phyloP scores from a whole-genome alignment of 2,113 vertebrate genomes.

The Cebidichthys violaceus region DNA sequence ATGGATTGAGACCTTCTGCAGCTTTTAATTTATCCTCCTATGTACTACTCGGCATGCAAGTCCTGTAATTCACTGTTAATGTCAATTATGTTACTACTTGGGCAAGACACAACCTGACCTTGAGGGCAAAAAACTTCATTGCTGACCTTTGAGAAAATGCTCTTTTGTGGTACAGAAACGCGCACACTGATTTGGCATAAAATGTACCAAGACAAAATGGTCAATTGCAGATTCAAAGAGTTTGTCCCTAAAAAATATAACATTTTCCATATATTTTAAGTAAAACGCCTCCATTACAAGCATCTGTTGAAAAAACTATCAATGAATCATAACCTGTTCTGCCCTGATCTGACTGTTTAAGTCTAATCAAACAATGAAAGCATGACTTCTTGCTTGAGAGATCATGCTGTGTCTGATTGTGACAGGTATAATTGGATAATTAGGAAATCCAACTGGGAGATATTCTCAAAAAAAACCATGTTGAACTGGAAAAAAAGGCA shows the following conservation, averaged over 20 bases:
- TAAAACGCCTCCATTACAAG: slow-evolving; percentile 1
- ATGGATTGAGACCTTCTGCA: slow-evolving; percentile 17
- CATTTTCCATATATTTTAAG: neutral
- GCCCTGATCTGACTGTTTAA: slow-evolving; percentile 7
- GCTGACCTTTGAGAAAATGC: slow-evolving; percentile 36
- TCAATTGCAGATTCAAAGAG: slow-evolving; percentile 5
- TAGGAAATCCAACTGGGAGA: slow-evolving; percentile 25
- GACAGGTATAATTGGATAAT: slow-evolving; percentile 11
- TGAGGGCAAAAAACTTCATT: slow-evolving; percentile 43
- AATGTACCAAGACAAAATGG: slow-evolving; percentile 25
- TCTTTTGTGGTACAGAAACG: slow-evolving; percentile 32
- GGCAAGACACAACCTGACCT: slow-evolving; percentile 40
- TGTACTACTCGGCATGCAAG: slow-evolving; percentile 21
- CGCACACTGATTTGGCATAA: slow-evolving; percentile 22
- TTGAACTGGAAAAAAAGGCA: slow-evolving; percentile 18
- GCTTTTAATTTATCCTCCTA: slow-evolving; percentile 24
- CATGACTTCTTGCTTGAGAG: slow-evolving; percentile 19
- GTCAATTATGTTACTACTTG: slow-evolving; percentile 26
- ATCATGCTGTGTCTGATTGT: slow-evolving; percentile 14
- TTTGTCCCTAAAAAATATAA: neutral
- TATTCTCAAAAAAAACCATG: slow-evolving; percentile 16
- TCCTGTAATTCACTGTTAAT: slow-evolving; percentile 24
- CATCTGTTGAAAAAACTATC: neutral
- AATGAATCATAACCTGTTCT: slow-evolving; percentile 8
- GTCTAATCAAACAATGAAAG: neutral